phyloP scores from a whole-genome alignment of 1,140 invertebrate genomes.

The Dysdera silvatica region DNA sequence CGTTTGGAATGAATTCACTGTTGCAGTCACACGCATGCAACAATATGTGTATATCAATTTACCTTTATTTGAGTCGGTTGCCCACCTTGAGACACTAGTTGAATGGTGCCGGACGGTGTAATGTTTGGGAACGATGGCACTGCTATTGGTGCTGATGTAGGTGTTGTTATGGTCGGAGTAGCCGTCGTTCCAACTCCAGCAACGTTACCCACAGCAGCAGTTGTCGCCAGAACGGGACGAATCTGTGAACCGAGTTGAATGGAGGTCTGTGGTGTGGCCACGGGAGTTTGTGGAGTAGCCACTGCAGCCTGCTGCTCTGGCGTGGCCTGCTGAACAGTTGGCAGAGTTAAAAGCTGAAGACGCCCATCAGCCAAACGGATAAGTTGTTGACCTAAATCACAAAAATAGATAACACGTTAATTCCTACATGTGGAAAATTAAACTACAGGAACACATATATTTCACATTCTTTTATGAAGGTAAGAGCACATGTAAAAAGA shows the following conservation, averaged over 20 bases:
- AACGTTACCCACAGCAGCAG: slow-evolving; percentile 8
- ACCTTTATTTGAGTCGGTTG: slow-evolving; percentile 25
- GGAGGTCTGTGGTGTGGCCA: no score
- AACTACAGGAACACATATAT: background rate
- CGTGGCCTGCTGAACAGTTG: slow-evolving; percentile 37
- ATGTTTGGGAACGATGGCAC: slow-evolving; percentile 8
- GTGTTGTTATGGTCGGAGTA: slow-evolving; percentile 9
- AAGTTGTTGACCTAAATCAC: slow-evolving; percentile 65
- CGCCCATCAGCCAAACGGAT: slow-evolving; percentile 89
- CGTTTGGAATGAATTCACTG: background rate
- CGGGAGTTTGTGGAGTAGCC: slow-evolving; percentile 32
- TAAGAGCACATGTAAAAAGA: no score
- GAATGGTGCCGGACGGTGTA: slow-evolving; percentile 22
- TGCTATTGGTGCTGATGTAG: slow-evolving; percentile 10
- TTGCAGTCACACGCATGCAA: no score
- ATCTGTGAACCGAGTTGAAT: no score
- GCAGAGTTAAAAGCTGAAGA: slow-evolving; percentile 69
- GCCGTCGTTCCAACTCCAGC: slow-evolving; percentile 25
- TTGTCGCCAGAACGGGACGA: slow-evolving; percentile 14
- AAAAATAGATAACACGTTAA: background rate
- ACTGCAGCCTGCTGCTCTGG: slow-evolving; percentile 34
- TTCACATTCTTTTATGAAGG: no score
- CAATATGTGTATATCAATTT: background rate
- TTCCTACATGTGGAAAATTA: background rate
- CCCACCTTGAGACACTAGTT: slow-evolving; percentile 24